phyloP scores from a whole-genome alignment of 2,113 vertebrate genomes.

The Megaceryle torquata region DNA sequence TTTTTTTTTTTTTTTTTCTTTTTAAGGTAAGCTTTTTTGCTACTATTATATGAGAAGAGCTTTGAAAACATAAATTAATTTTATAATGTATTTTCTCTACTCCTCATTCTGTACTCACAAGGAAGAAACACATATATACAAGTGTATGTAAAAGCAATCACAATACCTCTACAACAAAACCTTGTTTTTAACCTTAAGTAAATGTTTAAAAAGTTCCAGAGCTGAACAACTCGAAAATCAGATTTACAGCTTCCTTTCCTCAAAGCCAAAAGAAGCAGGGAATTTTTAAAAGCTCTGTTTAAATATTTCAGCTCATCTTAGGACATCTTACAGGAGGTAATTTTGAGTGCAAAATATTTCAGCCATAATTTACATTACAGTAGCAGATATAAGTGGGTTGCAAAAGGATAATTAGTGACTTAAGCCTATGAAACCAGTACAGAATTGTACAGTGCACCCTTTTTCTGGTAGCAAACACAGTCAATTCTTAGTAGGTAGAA shows the following conservation, averaged over 20 bases:
- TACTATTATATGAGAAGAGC: neutral
- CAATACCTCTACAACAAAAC: neutral
- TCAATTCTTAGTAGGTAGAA: neutral
- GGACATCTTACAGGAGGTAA: neutral
- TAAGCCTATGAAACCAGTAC: neutral
- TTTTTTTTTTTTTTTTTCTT: neutral
- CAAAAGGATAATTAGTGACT: neutral
- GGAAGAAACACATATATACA: neutral
- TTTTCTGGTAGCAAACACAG: neutral
- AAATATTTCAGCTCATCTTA: neutral
- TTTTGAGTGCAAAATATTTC: neutral
- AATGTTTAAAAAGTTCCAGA: conserved; percentile 12
- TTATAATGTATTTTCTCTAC: neutral
- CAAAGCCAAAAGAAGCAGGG: conserved; percentile 21
- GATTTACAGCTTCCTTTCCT: conserved; percentile 61
- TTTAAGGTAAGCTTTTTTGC: neutral
- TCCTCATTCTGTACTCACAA: neutral
- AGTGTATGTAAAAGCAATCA: neutral
- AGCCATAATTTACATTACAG: neutral
- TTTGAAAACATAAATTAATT: neutral
- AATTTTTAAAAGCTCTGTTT: conserved; percentile 27
- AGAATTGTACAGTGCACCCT: neutral
- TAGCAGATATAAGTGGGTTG: neutral
- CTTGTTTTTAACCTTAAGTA: neutral
- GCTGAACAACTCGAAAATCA: conserved; percentile 24